Conservation (phyloP, 2,888 invertebrate species). For the Quadriops clusia region DNA sequence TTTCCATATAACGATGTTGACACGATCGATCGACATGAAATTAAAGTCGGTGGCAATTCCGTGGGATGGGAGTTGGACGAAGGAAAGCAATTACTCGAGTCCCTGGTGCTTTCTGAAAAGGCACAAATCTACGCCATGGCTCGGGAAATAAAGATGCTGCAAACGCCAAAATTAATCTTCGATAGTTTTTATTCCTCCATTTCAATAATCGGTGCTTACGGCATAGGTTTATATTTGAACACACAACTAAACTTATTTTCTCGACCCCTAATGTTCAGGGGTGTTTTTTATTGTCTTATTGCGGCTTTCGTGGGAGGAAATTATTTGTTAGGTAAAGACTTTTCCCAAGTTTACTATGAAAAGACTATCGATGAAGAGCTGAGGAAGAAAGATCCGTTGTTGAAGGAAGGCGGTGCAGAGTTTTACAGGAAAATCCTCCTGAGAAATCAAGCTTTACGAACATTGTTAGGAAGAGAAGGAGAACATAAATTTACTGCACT, state of each 20-base stretch:
- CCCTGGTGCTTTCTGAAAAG: constrained; percentile 61
- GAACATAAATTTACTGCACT: constrained; percentile 47
- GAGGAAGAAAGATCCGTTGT: constrained; percentile 46
- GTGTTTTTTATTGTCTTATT: constrained; percentile 43
- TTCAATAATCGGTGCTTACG: constrained; percentile 41
- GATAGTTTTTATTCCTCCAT: constrained; percentile 44
- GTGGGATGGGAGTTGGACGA: constrained; percentile 54
- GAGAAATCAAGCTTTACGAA: constrained; percentile 61
- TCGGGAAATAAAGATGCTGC: constrained; percentile 53
- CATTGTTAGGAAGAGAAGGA: constrained; percentile 51
- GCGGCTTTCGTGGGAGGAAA: constrained; percentile 44
- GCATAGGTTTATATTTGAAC: constrained; percentile 42
- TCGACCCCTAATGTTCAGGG: constrained; percentile 39
- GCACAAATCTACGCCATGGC: constrained; percentile 74
- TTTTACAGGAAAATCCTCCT: constrained; percentile 62
- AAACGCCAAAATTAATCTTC: constrained; percentile 45
- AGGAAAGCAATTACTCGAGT: constrained; percentile 50
- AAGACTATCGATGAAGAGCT: constrained; percentile 49
- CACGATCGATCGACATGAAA: constrained; percentile 45
- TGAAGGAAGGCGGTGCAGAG: constrained; percentile 59
- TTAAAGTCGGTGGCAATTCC: constrained; percentile 40
- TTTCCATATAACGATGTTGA: constrained; percentile 46
- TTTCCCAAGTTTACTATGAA: constrained; percentile 51
- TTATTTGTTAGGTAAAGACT: constrained; percentile 56
- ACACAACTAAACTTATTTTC: constrained; percentile 42